Percentiles rank a stretch among this genome's conserved stretches.
phyloP scores from a whole-genome alignment of 1,140 invertebrate species.

The Penaeus vannamei region DNA sequence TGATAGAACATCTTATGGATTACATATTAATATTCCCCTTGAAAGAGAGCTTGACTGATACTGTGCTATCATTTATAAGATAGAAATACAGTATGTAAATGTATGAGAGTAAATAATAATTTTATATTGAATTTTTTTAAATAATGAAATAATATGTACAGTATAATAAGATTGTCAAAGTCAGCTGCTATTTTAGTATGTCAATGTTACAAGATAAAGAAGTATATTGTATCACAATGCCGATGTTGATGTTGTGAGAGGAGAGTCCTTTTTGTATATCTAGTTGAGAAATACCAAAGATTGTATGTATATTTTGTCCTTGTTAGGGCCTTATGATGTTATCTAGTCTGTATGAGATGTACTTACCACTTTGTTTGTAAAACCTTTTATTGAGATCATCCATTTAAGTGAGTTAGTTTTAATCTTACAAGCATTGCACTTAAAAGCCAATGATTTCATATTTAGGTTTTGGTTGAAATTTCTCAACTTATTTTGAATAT shows the following conservation, averaged over 20 bases:
- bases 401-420: slow-evolving; percentile 16
- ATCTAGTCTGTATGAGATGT: slow-evolving; percentile 65
- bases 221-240: slow-evolving; percentile 65
- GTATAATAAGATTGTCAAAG: slow-evolving; percentile 58
- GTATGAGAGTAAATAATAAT: slow-evolving; percentile 26
- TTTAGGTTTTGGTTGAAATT: slow-evolving; percentile 37
- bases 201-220: slow-evolving; percentile 58
- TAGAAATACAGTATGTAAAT: slow-evolving; percentile 37
- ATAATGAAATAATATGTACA: slow-evolving; percentile 53
- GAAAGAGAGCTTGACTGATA: slow-evolving; percentile 38
- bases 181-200: slow-evolving; percentile 63
- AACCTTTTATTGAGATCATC: too few relatives aligned
- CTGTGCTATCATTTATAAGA: slow-evolving; percentile 31
- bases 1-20: slow-evolving; percentile 51
- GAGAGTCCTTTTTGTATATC: slow-evolving; percentile 65
- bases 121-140: slow-evolving; percentile 62
- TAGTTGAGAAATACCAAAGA: slow-evolving; percentile 66
- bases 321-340: slow-evolving; percentile 61
- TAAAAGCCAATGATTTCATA: slow-evolving; percentile 29
- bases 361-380: slow-evolving; percentile 42
- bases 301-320: slow-evolving; percentile 66
- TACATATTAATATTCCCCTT: slow-evolving; percentile 20
- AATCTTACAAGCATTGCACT: not conserved
- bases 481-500: slow-evolving; percentile 50
- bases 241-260: slow-evolving; percentile 64